phyloP scores from a whole-genome alignment of 2,888 invertebrate species.

The Eilema sororculum region DNA sequence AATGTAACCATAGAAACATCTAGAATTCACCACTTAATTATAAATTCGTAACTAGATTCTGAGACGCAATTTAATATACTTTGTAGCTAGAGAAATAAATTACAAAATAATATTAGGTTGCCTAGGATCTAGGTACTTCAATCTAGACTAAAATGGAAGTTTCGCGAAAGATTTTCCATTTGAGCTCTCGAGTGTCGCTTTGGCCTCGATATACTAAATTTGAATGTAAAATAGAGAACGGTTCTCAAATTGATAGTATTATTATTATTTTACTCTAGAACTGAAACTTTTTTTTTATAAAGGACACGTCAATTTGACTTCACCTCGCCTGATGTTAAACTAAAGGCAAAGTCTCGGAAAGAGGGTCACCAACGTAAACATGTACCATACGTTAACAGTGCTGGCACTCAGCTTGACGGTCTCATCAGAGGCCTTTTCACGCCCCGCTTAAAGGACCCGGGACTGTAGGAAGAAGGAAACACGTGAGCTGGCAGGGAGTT shows the following conservation, averaged over 20 bases:
- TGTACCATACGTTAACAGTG: no score
- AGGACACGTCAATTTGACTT: no score
- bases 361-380: no score
- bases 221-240: neutral
- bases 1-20: neutral
- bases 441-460: no score
- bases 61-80: neutral
- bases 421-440: no score
- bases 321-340: no score
- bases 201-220: slow-evolving; percentile 15
- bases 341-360: no score
- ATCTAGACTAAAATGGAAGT: slow-evolving; percentile 20
- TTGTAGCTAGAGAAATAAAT: neutral
- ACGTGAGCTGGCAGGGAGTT: no score
- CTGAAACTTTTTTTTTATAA: no score
- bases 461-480: no score
- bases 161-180: slow-evolving; percentile 9
- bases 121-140: slow-evolving; percentile 14
- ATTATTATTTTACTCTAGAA: no score
- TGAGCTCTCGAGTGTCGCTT: slow-evolving; percentile 1
- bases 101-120: neutral
- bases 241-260: slow-evolving; percentile 9
- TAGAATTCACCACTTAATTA: neutral
- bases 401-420: no score
- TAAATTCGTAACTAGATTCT: neutral